A percentile compares a stretch with the other conserved stretches of the same genome.
phyloP scores from a whole-genome alignment of 1,140 invertebrate species.

The Ceratina australensis region DNA sequence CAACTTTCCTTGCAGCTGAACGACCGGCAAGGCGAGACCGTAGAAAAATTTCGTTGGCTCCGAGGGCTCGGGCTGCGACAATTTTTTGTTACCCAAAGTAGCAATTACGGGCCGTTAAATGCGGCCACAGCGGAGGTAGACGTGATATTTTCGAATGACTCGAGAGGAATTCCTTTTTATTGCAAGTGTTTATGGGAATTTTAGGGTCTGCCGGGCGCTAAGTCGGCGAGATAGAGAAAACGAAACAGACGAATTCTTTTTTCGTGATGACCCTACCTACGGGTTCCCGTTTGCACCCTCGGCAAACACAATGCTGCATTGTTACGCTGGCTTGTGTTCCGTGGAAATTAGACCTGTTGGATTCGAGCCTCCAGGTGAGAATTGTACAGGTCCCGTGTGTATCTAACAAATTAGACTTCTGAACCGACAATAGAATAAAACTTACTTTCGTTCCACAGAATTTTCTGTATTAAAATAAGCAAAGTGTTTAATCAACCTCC shows the following conservation, averaged over 20 bases:
- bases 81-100: not conserved
- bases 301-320: conserved; percentile 28
- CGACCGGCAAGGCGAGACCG: too few relatives aligned
- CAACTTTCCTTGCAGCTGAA: conserved; percentile 21
- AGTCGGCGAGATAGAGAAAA: conserved; percentile 4
- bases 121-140: not conserved
- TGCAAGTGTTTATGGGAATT: conserved; percentile 15
- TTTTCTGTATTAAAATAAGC: too few relatives aligned
- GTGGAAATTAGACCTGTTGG: conserved; percentile 6
- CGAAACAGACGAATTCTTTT: conserved; percentile 1
- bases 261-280: not conserved
- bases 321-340: not conserved
- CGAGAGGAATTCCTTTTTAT: conserved; percentile 10
- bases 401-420: conserved; percentile 4
- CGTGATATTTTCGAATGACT: not conserved
- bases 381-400: not conserved
- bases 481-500: too few relatives aligned
- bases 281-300: not conserved
- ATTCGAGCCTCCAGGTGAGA: too few relatives aligned
- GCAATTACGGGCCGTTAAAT: conserved; percentile 7
- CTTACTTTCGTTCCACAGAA: too few relatives aligned
- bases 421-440: not conserved
- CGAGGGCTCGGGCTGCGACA: not conserved
- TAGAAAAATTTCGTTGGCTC: not conserved
- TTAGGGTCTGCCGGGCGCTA: conserved; percentile 1